A percentile compares a stretch with the other conserved stretches of the same genome.
Conservation (phyloP, 2,113 vertebrate species). For the Elephas maximus region DNA sequence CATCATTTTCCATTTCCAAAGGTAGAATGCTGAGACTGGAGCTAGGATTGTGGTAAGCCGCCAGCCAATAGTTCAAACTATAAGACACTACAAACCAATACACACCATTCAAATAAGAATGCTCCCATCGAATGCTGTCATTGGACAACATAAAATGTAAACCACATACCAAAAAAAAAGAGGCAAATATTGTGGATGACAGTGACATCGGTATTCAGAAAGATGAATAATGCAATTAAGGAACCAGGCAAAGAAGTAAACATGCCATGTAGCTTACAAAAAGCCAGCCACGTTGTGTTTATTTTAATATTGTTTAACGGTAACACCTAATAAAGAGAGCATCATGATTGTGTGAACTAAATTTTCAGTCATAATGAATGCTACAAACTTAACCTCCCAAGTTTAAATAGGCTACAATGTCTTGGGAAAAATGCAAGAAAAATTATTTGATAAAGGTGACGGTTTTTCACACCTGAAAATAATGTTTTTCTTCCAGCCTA, state of each 20-base stretch:
- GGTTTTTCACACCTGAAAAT: constrained; percentile 99
- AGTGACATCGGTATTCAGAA: constrained; percentile 67
- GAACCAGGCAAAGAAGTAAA: constrained; percentile 81
- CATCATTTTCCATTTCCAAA: constrained; percentile 13
- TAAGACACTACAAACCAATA: constrained; percentile 66
- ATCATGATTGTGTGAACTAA: constrained; percentile 89
- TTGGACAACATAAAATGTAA: constrained; percentile 79
- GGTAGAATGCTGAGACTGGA: constrained; percentile 20
- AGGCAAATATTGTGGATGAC: constrained; percentile 39
- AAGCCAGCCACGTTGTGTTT: constrained; percentile 84
- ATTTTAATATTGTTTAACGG: constrained; percentile 88
- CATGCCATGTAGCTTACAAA: constrained; percentile 83
- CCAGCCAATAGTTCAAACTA: constrained; percentile 68
- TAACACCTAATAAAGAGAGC: constrained; percentile 90
- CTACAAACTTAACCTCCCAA: constrained; percentile 95
- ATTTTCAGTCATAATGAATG: constrained; percentile 93
- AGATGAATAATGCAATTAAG: constrained; percentile 87
- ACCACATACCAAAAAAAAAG: constrained; percentile 57
- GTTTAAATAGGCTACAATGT: constrained; percentile 94
- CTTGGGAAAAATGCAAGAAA: constrained; percentile 90
- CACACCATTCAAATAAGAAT: constrained; percentile 75
- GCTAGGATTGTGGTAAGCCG: constrained; percentile 67
- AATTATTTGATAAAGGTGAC: constrained; percentile 96
- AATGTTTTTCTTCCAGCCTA: constrained; percentile 93
- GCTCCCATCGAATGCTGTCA: constrained; percentile 63